Base-by-base conservation (phyloP, 2,888 invertebrate species). In the Zonitis immaculata region DNA sequence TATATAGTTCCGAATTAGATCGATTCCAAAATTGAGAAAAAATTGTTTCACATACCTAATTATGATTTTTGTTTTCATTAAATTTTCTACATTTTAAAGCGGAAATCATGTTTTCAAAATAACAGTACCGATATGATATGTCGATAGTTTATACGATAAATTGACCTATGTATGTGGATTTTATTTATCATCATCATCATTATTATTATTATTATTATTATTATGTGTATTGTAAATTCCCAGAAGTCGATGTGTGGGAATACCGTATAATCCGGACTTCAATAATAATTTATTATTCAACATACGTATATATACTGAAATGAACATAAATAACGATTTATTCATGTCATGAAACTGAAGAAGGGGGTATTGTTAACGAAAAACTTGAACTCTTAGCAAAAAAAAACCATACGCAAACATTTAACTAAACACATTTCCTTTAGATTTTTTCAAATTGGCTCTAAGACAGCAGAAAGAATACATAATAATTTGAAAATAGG, bases 171-270 rank as follows among this genome's bases (percentile, higher is more conserved):
- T 39, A 39, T 39, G 39, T 39, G 18, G 39, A 39, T 4, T 20
- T 39, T 9, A 18, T 35, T 14, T 7, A 30, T 30, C 5, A 30
- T n/a, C 1, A 30, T 30, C 12, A 12, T 7, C 12, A 35, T 35
- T 18, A 35, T 35, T 16, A 35, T 18, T 35, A 35, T 9, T 48
- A 42, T 42, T 48, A 11, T 39, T 39, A 16, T 22, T 16, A 12
- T 42, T 18, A n/a, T 9, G 2, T 18, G 42, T 25, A 25, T 28
- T 48, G 30, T 39, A 22, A 20, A 42, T 64, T 66, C 64, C 54
- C 49, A 63, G 63, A 64, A 66, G 58, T 57, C 58, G 61, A 57
- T 62, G 64, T 66, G 65, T 66, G 64, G 64, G 64, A 66, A 66
- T 66, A 65, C 64, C 66, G 60, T 60, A 56, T 44, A 53, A 48